Conservation (phyloP, 1,140 invertebrate genomes). For the Oedothorax gibbosus region DNA sequence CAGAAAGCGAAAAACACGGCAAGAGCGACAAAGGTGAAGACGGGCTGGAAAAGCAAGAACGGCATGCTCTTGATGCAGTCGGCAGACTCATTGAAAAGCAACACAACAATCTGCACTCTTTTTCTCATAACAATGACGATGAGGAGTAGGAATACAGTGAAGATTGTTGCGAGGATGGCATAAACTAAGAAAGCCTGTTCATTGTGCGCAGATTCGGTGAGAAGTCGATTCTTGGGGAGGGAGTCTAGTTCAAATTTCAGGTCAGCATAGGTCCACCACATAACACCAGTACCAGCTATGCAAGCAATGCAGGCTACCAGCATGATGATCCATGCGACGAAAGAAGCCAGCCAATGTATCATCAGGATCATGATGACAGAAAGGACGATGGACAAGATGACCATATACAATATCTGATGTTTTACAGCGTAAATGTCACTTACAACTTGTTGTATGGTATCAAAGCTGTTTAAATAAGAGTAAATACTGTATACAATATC, state of each 20-base stretch:
- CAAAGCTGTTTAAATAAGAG: slow-evolving; percentile 86
- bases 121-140: slow-evolving; percentile 84
- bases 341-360: slow-evolving; percentile 83
- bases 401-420: slow-evolving; percentile 81
- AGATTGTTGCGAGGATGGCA: slow-evolving; percentile 87
- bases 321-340: slow-evolving; percentile 90
- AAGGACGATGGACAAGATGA: slow-evolving; percentile 85
- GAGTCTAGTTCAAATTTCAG: slow-evolving; percentile 79
- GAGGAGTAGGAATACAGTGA: slow-evolving; percentile 85
- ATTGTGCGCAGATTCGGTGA: slow-evolving; percentile 83
- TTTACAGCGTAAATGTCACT: slow-evolving; percentile 88
- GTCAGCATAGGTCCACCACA: slow-evolving; percentile 91
- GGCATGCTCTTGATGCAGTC: slow-evolving; percentile 86
- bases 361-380: slow-evolving; percentile 85
- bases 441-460: slow-evolving; percentile 86
- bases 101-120: slow-evolving; percentile 81
- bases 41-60: slow-evolving; percentile 86
- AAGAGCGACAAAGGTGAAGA: slow-evolving; percentile 85
- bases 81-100: slow-evolving; percentile 88
- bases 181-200: slow-evolving; percentile 86
- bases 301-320: slow-evolving; percentile 80
- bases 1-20: slow-evolving; percentile 86
- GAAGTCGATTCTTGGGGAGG: slow-evolving; percentile 71
- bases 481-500: slow-evolving; percentile 79
- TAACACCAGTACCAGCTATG: slow-evolving; percentile 79